Evolutionary conservation across 2,113 vertebrate species (phyloP), one percentile per base, ranked within the genome.

Genomic region (Rafetus swinhoei): DNA sequence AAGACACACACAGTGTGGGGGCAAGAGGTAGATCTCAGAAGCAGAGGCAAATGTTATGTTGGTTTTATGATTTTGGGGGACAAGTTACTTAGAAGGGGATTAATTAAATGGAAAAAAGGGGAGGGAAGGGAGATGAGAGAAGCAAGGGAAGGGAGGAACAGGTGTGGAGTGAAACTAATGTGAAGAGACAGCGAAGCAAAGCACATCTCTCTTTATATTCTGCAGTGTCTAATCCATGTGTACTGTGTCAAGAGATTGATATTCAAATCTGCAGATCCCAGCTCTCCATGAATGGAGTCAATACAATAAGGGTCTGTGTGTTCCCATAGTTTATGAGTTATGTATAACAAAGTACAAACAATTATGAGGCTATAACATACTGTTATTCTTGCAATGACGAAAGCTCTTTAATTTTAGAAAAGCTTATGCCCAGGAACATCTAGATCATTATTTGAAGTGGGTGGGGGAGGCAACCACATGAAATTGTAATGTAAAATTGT

Each of bases 351-450:
- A 35, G 15, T 54, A 89, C 74, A 2, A 90, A 86, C n/a, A 74
- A 86, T 2, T 24, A 13, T 50, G 80, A 53, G 60, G 6, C 60
- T 2, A 22, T 15, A 89, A 87, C 3, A 55, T 19, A 32, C 35
- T 0, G 0, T 74, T 45, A 82, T 14, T 84, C 50, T 53, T 93
- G 21, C 87, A 93, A 87, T 79, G 11, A 79, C 77, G 82, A 32
- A 24, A 94, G 7, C 0, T 0, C 76, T 81, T 74, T 62, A 55
- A 74, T 86, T 83, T 82, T 39, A 90, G 65, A 95, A 95, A 84
- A 65, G 6, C 2, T 79, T 50, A 25, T 6, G 22, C 1, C 59
- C 14, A 92, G 84, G 21, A 60, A 53, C 57, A 0, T 0, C 21
- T 79, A 29, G 13, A 59, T 10, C 24, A 90, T 45, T 14, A 53